phyloP scores from a whole-genome alignment of 2,797 vertebrate genomes.

The Triplophysa yarkandensis region DNA sequence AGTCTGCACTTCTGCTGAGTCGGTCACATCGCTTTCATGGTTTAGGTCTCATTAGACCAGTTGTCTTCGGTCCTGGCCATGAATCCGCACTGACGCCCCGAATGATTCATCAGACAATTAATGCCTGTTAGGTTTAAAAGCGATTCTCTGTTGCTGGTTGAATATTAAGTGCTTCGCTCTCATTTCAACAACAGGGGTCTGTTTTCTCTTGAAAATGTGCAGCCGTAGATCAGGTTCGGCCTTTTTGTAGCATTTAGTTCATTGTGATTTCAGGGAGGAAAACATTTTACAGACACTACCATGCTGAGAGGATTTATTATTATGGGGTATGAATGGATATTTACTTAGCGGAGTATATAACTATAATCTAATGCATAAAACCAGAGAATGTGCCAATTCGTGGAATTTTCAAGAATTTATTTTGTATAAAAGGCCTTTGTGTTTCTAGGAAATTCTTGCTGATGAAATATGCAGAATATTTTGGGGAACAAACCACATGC shows the following conservation, averaged over 20 bases:
- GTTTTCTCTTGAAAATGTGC: background rate
- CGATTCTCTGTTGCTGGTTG: background rate
- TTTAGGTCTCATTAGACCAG: constrained; percentile 49
- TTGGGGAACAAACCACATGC: constrained; percentile 51
- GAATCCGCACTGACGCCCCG: constrained; percentile 28
- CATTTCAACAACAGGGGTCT: background rate
- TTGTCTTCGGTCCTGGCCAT: constrained; percentile 48
- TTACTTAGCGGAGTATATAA: constrained; percentile 10
- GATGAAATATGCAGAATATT: constrained; percentile 51
- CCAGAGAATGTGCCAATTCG: constrained; percentile 36
- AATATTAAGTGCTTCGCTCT: constrained; percentile 11
- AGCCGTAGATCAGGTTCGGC: background rate
- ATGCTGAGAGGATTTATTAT: background rate
- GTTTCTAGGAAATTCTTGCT: background rate
- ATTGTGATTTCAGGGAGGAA: constrained; percentile 11
- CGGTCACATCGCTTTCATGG: background rate
- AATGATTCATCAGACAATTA: constrained; percentile 38
- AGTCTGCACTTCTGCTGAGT: constrained; percentile 43
- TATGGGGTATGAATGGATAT: constrained; percentile 8
- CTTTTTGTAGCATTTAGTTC: background rate
- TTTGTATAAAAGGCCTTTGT: background rate
- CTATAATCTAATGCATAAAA: constrained; percentile 24
- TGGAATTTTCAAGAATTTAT: background rate
- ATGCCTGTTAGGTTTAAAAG: constrained; percentile 39
- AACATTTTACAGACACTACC: background rate